Conservation (phyloP, 2,797 vertebrate species). For the Thripadectes ignobilis region DNA sequence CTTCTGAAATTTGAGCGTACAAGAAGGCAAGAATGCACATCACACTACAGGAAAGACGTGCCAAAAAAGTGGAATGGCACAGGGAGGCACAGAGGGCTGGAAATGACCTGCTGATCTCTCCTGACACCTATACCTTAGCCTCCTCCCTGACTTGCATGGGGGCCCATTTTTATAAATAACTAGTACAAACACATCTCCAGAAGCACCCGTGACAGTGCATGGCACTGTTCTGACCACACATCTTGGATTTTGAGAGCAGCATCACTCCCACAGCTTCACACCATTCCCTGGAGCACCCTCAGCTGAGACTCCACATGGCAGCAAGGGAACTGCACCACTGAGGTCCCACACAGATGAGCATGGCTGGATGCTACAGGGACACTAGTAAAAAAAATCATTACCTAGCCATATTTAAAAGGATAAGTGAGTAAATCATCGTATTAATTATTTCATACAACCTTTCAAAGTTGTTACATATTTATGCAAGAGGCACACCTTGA, state of each 20-base stretch:
- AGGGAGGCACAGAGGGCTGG: neutral
- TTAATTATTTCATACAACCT: neutral
- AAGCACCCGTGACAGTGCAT: neutral
- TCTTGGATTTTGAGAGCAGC: neutral
- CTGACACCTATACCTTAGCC: neutral
- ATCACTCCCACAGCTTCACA: neutral
- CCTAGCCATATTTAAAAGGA: neutral
- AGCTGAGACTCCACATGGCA: neutral
- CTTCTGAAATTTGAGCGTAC: neutral
- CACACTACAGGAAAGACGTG: neutral
- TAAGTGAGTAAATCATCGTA: neutral
- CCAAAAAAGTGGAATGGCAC: neutral
- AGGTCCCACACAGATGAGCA: neutral
- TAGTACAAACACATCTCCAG: neutral
- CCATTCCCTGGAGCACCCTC: neutral
- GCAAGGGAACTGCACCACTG: neutral
- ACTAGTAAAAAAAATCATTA: neutral
- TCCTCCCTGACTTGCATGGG: neutral
- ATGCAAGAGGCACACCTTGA: neutral
- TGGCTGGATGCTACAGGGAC: fast-evolving
- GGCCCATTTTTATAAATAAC: neutral
- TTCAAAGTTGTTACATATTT: neutral
- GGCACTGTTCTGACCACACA: neutral
- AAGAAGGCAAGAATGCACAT: neutral
- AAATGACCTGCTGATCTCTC: neutral